Evolutionary conservation across 2,797 vertebrate genomes (phyloP).

Genomic region (Cynopterus sphinx): DNA sequence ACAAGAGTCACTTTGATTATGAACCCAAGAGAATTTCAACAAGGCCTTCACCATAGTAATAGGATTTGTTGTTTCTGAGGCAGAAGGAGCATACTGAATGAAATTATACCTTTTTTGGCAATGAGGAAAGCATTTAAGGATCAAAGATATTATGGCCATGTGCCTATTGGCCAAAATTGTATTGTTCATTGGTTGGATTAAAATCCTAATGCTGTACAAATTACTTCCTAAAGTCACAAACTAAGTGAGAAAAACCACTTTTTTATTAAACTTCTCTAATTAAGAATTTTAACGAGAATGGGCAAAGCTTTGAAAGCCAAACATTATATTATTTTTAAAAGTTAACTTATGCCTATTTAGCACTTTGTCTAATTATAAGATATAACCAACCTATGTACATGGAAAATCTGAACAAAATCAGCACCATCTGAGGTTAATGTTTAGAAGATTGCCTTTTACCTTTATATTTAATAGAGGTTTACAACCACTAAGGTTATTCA

Average conservation of each 20-base stretch:
- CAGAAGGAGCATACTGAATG: background rate
- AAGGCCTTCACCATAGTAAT: background rate
- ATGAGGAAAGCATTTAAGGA: constrained; percentile 12
- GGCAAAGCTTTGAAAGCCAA: constrained; percentile 28
- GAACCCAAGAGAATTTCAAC: constrained; percentile 41
- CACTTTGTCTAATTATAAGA: background rate
- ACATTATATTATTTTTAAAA: background rate
- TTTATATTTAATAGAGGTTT: constrained; percentile 55
- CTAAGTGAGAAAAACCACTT: background rate
- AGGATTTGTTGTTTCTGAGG: constrained; percentile 15
- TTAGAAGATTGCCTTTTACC: constrained; percentile 3
- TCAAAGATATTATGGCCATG: constrained; percentile 5
- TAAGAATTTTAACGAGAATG: constrained; percentile 18
- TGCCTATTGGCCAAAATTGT: background rate
- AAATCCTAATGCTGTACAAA: background rate
- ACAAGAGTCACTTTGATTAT: constrained; percentile 14
- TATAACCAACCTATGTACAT: background rate
- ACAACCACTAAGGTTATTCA: constrained; percentile 41
- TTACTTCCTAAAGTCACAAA: constrained; percentile 41
- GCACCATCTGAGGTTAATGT: background rate
- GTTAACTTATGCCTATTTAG: background rate
- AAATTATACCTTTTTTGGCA: background rate
- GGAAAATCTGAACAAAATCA: constrained; percentile 59
- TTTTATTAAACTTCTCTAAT: constrained; percentile 21
- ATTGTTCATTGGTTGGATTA: background rate